Conservation (phyloP, 2,113 vertebrate genomes). For the Cochlearius cochlearius region DNA sequence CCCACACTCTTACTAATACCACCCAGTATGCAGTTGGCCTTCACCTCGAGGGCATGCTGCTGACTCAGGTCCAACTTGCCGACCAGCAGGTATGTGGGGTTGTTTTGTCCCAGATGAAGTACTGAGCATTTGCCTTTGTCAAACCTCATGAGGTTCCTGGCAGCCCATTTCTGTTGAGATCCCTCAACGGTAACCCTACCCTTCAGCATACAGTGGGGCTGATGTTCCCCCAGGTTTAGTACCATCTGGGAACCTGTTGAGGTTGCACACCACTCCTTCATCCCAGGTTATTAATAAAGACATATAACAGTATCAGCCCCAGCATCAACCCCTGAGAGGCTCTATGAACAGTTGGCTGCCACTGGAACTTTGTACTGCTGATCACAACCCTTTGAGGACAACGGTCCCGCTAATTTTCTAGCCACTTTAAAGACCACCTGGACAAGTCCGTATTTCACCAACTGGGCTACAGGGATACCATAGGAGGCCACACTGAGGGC, state of each 20-base stretch:
- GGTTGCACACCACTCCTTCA: not conserved
- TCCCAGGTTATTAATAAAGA: not conserved
- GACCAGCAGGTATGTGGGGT: not conserved
- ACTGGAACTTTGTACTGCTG: not conserved
- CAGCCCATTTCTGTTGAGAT: not conserved
- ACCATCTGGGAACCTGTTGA: not conserved
- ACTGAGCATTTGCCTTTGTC: not conserved
- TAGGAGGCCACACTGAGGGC: accelerated
- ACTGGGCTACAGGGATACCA: not conserved
- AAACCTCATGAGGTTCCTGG: not conserved
- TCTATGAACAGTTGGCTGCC: not conserved
- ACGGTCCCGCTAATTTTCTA: not conserved
- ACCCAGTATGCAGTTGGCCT: not conserved
- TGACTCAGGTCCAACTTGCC: not conserved
- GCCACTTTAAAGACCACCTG: not conserved
- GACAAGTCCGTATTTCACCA: not conserved
- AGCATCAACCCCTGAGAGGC: not conserved
- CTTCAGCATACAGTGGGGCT: not conserved
- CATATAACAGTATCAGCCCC: not conserved
- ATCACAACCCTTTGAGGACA: not conserved
- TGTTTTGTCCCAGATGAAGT: not conserved
- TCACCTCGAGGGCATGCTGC: not conserved
- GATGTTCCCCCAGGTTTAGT: not conserved
- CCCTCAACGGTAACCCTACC: not conserved
- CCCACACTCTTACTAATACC: not conserved